These are phyloP conservation scores for Daktulosphaira vitifoliae DNA, from an alignment of 1,140 invertebrate species.

Conservation along the genomic window DNA sequence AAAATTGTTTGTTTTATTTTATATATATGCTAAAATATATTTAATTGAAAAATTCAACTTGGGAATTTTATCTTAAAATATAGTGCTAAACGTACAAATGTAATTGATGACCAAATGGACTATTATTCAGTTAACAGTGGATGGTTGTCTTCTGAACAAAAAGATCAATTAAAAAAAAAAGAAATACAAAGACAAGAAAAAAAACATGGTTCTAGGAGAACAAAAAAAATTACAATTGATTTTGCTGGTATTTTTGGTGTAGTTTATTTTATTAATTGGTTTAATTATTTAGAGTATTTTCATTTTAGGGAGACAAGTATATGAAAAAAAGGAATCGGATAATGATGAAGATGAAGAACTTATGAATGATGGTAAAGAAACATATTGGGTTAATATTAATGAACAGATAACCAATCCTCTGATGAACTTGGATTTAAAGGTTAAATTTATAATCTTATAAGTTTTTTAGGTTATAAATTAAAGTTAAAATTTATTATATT, in stretches of 20 bases:
- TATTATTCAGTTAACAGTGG: constrained; percentile 76
- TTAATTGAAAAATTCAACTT: too few relatives aligned
- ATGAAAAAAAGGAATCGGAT: constrained; percentile 20
- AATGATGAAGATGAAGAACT: background rate
- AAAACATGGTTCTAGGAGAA: constrained; percentile 58
- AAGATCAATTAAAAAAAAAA: constrained; percentile 57
- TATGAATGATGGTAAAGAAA: background rate
- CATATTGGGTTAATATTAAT: background rate
- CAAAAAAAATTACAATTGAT: constrained; percentile 69
- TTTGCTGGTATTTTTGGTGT: constrained; percentile 56
- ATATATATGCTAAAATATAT: too few relatives aligned
- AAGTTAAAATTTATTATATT: background rate
- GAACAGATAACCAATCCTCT: constrained; percentile 15
- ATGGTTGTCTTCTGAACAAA: constrained; percentile 67
- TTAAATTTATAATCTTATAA: background rate
- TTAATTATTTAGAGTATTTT: background rate
- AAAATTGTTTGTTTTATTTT: too few relatives aligned
- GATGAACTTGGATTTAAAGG: constrained; percentile 12
- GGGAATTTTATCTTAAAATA: too few relatives aligned
- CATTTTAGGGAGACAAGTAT: constrained; percentile 10
- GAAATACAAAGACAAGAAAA: constrained; percentile 55
- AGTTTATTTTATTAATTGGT: background rate
- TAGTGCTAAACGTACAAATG: constrained; percentile 73
- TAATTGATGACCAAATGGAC: constrained; percentile 92
- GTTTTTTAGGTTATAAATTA: background rate